Base-by-base conservation (phyloP, 2,888 invertebrate genomes). In the Brachyopa scutellaris region DNA sequence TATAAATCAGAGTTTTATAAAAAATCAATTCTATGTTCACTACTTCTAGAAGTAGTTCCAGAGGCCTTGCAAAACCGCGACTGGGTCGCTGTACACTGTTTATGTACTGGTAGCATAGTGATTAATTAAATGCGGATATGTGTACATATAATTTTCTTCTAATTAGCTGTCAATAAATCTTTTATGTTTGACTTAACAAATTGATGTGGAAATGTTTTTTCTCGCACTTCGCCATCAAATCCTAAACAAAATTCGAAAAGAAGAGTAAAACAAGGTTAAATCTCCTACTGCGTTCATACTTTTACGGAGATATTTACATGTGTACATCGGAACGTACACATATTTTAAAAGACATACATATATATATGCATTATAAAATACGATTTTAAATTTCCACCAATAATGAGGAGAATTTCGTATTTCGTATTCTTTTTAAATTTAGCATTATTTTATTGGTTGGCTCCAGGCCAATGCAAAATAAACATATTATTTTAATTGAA, bases 391-490 rank as follows among this genome's bases (percentile, higher is more conserved):
- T n/a, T n/a, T n/a, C n/a, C n/a, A n/a, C n/a, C n/a, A n/a, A n/a
- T n/a, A n/a, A n/a, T n/a, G n/a, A n/a, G n/a, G n/a, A n/a, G 29
- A 21, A 45, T 61, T 67, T 49, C 33, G n/a, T 55, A 45, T 61
- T 67, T 49, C 33, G n/a, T 55, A 38, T 57, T 64, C 36, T 45
- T 51, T 59, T 76, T 64, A 53, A 74, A 64, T 80, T 73, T 84
- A 69, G 66, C 74, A 66, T 38, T 51, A 55, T 80, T 78, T 84
- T 80, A 84, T 84, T 84, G 77, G 57, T 67, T 84, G 84, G 84
- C 84, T 45, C 11, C 6, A 17, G 21, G 84, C 84, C 84, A 84
- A 59, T 55, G 66, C 69, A 73, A 80, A 73, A 84, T 78, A 77
- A 77, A 84, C 69, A 72, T 59, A 59, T 69, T 42, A 49, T 45